Conservation (phyloP, 2,888 invertebrate genomes). For the Heliconius aoede region DNA sequence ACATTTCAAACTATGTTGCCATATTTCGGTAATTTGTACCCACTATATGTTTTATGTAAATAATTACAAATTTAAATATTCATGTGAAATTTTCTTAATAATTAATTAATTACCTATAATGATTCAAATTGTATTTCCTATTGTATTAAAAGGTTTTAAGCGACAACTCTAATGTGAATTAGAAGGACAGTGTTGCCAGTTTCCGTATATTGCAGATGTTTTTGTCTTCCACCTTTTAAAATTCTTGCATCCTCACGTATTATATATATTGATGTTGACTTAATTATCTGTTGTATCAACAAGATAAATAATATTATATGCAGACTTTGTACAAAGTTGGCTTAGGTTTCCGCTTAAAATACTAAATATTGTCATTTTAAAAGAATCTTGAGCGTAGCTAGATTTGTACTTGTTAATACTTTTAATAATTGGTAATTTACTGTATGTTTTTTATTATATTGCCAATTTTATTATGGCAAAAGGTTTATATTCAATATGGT, state of each 20-base stretch:
- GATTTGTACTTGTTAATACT: too few relatives aligned
- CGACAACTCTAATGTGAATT: conserved; percentile 41
- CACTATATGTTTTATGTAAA: background rate
- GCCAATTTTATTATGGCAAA: too few relatives aligned
- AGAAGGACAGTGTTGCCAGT: conserved; percentile 47
- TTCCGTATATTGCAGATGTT: conserved; percentile 20
- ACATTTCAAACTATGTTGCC: conserved; percentile 1
- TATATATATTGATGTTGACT: background rate
- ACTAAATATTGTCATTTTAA: too few relatives aligned
- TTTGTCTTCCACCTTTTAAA: conserved; percentile 1
- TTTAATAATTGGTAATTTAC: too few relatives aligned
- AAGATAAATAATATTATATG: background rate
- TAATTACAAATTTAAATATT: background rate
- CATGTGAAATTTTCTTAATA: conserved; percentile 14
- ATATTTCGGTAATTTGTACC: conserved; percentile 6
- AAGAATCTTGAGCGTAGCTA: too few relatives aligned
- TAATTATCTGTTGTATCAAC: background rate
- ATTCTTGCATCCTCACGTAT: conserved; percentile 10
- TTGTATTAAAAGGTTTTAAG: conserved; percentile 26
- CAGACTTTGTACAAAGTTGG: too few relatives aligned
- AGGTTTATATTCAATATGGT: too few relatives aligned
- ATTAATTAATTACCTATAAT: background rate
- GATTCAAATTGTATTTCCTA: conserved; percentile 1
- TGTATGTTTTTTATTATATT: too few relatives aligned
- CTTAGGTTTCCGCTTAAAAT: too few relatives aligned